phyloP scores from a whole-genome alignment of 2,888 invertebrate species.

The Clivina fossor region DNA sequence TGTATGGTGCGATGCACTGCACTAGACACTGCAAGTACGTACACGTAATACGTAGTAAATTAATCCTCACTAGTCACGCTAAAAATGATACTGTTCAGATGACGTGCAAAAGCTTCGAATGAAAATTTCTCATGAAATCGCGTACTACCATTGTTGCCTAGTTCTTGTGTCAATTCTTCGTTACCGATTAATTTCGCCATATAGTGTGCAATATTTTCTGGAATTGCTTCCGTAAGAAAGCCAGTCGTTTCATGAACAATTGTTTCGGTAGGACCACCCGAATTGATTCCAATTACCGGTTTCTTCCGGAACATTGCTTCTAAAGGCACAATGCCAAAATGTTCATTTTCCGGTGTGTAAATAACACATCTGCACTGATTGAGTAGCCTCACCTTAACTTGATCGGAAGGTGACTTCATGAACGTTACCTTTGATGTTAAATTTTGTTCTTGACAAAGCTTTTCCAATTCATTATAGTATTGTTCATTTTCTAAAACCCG shows the following conservation, averaged over 20 bases:
- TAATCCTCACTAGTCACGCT: conserved; percentile 10
- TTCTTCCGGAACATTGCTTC: conserved; percentile 95
- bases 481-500: conserved; percentile 85
- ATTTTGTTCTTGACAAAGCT: conserved; percentile 64
- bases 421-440: conserved; percentile 76
- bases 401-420: conserved; percentile 84
- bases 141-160: conserved; percentile 76
- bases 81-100: conserved; percentile 60
- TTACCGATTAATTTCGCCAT: conserved; percentile 71
- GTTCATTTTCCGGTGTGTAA: conserved; percentile 96
- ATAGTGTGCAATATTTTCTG: conserved; percentile 73
- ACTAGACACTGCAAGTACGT: too few relatives aligned
- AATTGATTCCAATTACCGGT: conserved; percentile 93
- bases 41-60: too few relatives aligned
- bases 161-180: conserved; percentile 60
- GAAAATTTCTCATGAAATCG: conserved; percentile 81
- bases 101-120: conserved; percentile 74
- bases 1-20: too few relatives aligned
- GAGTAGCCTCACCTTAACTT: conserved; percentile 77
- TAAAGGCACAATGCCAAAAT: conserved; percentile 98
- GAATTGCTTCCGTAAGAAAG: conserved; percentile 71
- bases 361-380: conserved; percentile 73
- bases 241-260: conserved; percentile 79
- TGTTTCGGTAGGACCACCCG: conserved; percentile 96
- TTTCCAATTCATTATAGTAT: conserved; percentile 75